These are phyloP conservation scores for Zygothrica quintamaculata DNA, from an alignment of 2,888 invertebrate species.

Conservation along the genomic window DNA sequence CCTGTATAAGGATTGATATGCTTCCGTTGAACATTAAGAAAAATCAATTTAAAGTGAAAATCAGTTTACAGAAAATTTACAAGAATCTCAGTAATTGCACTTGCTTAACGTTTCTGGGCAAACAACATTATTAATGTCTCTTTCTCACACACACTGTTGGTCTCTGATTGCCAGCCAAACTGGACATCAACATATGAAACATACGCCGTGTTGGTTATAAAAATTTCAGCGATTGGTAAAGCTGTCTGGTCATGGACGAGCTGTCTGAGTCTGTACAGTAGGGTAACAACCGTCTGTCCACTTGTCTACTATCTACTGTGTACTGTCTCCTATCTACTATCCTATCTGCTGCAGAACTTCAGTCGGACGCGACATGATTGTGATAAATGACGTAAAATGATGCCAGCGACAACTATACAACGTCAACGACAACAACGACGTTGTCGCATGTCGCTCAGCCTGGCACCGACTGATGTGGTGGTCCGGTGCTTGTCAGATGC, in stretches of 20 bases:
- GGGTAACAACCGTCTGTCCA: constrained; percentile 30
- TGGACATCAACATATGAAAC: constrained; percentile 36
- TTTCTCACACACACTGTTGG: no score
- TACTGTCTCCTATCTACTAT: constrained; percentile 24
- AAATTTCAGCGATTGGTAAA: constrained; percentile 51
- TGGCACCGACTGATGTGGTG: constrained; percentile 26
- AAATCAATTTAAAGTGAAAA: constrained; percentile 40
- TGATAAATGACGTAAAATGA: constrained; percentile 80
- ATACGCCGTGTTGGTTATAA: constrained; percentile 55
- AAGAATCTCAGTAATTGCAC: constrained; percentile 49
- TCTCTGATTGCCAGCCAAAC: constrained; percentile 63
- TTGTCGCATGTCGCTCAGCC: constrained; percentile 66
- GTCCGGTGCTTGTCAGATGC: constrained; percentile 17
- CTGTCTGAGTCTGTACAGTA: constrained; percentile 3
- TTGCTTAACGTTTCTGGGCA: constrained; percentile 39
- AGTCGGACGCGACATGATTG: constrained; percentile 75
- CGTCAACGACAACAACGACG: constrained; percentile 39
- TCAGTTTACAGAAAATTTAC: constrained; percentile 32
- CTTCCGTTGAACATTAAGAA: constrained; percentile 5
- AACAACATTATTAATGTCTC: constrained; percentile 53
- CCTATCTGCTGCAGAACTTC: no score
- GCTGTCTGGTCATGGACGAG: constrained; percentile 22
- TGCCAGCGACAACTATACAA: constrained; percentile 71
- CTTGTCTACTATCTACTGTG: constrained; percentile 7
- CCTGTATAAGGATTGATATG: neutral